Base-by-base conservation (phyloP, 2,888 invertebrate genomes). In the Chrysopilus asiliformis region DNA sequence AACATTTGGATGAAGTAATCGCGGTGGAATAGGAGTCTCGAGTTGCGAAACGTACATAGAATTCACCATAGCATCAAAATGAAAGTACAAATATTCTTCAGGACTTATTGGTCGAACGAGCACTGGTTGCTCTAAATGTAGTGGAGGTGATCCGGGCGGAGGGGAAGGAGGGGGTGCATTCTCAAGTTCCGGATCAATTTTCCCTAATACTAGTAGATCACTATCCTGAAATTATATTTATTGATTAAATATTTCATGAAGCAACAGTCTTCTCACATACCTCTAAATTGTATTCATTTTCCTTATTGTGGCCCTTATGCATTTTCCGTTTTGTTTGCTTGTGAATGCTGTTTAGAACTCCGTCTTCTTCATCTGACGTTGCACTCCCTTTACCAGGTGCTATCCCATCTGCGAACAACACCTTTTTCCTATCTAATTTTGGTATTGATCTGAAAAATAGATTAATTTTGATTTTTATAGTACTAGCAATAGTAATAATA, bases 41-140 rank as follows among this genome's bases (percentile, higher is more conserved):
- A 49, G 43, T 27, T 54, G 53, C 1, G 59, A 56, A 4, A 53
- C 51, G 12, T 55, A 51, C 47, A 62, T 55, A 12, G 52, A 48
- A 36, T 54, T 52, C 5, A 56, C 55, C 3, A 50, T 38, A 0
- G 53, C 42, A 47, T 63, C 60, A 15, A 50, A 62, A 35, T 57
- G 63, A 38, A 56, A 61, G 43, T 55, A 63, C n/a, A 57, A 44
- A 4, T 50, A 43, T 33, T 48, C 52, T 19, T 43, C 47, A 32
- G 47, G 60, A 41, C 48, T 53, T 29, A 50, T 53, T 36, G 47
- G 51, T 31, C 49, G 45, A 17, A 56, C 47, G 29, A 51, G 46
- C 2, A 54, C 46, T 2, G 60, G 54, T 15, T 60, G 59, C 6
- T 55, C 51, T 25, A 53, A 19, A 30, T 52, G 42, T 7, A 49